Percentiles rank a stretch among this genome's conserved stretches.
These are phyloP conservation scores for Parnassius orleans DNA, from an alignment of 2,888 invertebrate species.

Conservation along the genomic window DNA sequence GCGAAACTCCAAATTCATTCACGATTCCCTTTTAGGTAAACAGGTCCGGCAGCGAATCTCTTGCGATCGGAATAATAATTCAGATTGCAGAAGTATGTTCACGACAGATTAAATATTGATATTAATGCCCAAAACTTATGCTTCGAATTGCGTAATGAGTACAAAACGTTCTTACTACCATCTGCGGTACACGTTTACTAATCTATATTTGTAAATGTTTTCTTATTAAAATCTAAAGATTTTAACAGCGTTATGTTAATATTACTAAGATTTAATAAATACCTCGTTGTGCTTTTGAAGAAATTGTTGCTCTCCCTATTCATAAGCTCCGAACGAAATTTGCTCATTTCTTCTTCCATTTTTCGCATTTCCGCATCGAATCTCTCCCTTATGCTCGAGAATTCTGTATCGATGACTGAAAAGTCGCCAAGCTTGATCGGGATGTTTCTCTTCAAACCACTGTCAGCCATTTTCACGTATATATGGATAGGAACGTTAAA, in stretches of 20 bases:
- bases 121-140: constrained; percentile 21
- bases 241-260: neutral
- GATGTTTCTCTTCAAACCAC: constrained; percentile 92
- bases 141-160: constrained; percentile 33
- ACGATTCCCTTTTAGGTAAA: constrained; percentile 75
- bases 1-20: constrained; percentile 73
- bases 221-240: neutral
- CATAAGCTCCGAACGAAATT: constrained; percentile 95
- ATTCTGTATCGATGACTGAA: constrained; percentile 97
- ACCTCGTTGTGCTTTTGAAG: constrained; percentile 95
- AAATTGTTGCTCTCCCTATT: constrained; percentile 95
- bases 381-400: constrained; percentile 96
- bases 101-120: constrained; percentile 31
- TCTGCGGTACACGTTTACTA: neutral
- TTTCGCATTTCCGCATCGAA: constrained; percentile 98
- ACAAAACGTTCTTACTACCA: neutral
- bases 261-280: constrained; percentile 53
- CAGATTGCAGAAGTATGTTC: constrained; percentile 39
- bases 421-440: constrained; percentile 96
- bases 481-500: constrained; percentile 53
- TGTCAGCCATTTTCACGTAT: constrained; percentile 87
- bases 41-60: constrained; percentile 54
- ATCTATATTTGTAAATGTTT: neutral
- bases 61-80: constrained; percentile 63
- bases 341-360: constrained; percentile 99